These are phyloP conservation scores for Tychaedon coryphoeus DNA, from an alignment of 2,113 vertebrate species.

Conservation along the genomic window DNA sequence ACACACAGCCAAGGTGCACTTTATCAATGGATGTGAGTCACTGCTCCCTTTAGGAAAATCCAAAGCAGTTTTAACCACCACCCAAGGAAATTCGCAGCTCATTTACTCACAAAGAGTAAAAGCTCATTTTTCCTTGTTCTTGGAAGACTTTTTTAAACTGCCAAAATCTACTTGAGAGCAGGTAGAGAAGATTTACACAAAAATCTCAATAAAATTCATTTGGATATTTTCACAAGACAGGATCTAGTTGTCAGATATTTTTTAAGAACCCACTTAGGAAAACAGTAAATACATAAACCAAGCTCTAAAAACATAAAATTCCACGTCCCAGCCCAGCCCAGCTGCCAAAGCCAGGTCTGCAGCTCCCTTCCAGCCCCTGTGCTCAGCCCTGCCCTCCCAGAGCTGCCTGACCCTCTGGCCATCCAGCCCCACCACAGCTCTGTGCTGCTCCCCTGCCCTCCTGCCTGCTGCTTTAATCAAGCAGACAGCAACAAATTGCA, in stretches of 20 bases:
- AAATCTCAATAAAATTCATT: background rate
- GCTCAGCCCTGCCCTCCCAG: background rate
- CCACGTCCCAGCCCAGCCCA: background rate
- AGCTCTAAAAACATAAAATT: background rate
- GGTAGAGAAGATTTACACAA: background rate
- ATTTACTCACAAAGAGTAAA: constrained; percentile 35
- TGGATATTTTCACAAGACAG: background rate
- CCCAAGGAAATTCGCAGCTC: constrained; percentile 50
- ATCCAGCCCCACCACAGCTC: background rate
- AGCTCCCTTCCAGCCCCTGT: rapidly evolving
- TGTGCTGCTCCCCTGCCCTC: background rate
- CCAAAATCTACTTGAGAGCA: background rate
- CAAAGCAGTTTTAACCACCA: constrained; percentile 38
- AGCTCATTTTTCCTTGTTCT: background rate
- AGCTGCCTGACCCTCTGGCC: background rate
- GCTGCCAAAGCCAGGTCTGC: background rate
- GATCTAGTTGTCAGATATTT: background rate
- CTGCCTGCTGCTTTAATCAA: background rate
- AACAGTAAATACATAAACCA: background rate
- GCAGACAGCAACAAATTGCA: background rate
- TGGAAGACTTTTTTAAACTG: background rate
- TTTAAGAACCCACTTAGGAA: background rate
- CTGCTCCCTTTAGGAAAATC: constrained; percentile 54
- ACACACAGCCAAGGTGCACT: constrained; percentile 19
- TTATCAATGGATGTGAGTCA: constrained; percentile 61